Percentiles rank a stretch among this genome's conserved stretches.
Evolutionary conservation across 2,797 vertebrate genomes (phyloP).

Genomic region (Myoxocephalus aenaeus): DNA sequence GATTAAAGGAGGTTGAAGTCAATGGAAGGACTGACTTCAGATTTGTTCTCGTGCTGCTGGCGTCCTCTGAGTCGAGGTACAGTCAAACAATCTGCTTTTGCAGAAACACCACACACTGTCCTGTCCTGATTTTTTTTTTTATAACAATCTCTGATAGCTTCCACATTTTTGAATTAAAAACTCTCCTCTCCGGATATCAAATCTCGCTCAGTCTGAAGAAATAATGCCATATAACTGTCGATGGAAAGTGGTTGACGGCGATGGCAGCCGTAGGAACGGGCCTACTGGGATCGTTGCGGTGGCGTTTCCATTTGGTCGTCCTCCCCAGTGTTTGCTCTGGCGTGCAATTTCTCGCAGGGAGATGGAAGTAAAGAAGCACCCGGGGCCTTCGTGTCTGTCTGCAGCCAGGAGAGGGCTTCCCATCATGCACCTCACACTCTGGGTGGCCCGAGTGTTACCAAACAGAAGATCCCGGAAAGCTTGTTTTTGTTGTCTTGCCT

Average conservation of each 20-base stretch:
- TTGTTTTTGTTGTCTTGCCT: constrained; percentile 38
- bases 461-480: constrained; percentile 20
- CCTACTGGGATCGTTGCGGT: constrained; percentile 51
- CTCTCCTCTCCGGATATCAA: constrained; percentile 32
- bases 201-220: constrained; percentile 49
- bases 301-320: constrained; percentile 62
- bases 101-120: neutral
- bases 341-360: constrained; percentile 46
- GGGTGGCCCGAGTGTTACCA: constrained; percentile 56
- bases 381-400: constrained; percentile 29
- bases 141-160: constrained; percentile 38
- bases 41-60: constrained; percentile 24
- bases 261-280: constrained; percentile 42
- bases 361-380: constrained; percentile 59
- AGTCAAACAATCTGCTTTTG: constrained; percentile 1
- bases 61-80: constrained; percentile 26
- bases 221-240: constrained; percentile 39
- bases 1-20: constrained; percentile 58
- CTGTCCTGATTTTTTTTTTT: constrained; percentile 15
- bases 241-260: constrained; percentile 40
- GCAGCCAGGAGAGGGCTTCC: constrained; percentile 39
- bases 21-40: constrained; percentile 44
- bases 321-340: constrained; percentile 70
- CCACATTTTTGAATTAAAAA: constrained; percentile 37
- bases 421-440: constrained; percentile 7